These are phyloP conservation scores for Otocyon megalotis DNA, from an alignment of 2,113 vertebrate species.

Conservation along the genomic window DNA sequence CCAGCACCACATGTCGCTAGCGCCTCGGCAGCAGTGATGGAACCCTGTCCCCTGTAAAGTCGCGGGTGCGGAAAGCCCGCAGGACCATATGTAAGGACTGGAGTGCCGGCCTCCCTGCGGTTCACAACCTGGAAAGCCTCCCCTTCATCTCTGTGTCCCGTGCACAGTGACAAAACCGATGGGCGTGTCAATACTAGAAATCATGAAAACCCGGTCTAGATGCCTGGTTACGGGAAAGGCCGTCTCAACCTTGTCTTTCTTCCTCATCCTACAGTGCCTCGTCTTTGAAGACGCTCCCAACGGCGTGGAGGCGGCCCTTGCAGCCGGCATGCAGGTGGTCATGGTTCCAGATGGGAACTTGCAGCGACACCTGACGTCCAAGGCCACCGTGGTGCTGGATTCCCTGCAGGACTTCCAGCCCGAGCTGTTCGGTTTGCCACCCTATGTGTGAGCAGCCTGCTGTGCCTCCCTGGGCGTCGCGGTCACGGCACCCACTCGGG, in stretches of 20 bases:
- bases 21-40: accelerated
- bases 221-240: accelerated
- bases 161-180: accelerated
- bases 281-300: slow-evolving; percentile 96
- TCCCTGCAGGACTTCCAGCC: slow-evolving; percentile 93
- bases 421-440: slow-evolving; percentile 93
- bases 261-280: slow-evolving; percentile 89
- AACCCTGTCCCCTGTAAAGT: accelerated
- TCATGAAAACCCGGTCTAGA: background rate
- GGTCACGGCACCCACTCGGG: accelerated
- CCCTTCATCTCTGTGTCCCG: accelerated
- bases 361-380: slow-evolving; percentile 85
- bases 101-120: accelerated
- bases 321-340: slow-evolving; percentile 95
- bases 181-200: accelerated
- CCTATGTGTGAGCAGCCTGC: slow-evolving; percentile 84
- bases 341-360: slow-evolving; percentile 94
- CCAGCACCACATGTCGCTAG: accelerated
- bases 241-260: slow-evolving; percentile 11
- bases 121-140: accelerated
- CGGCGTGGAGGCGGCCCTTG: slow-evolving; percentile 91
- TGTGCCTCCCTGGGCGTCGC: accelerated
- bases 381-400: slow-evolving; percentile 89
- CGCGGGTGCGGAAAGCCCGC: accelerated
- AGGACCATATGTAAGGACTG: accelerated